A percentile compares a stretch with the other conserved stretches of the same genome.
Evolutionary conservation across 2,797 vertebrate species (phyloP).

Genomic region (Neosilurus hyrtlii): DNA sequence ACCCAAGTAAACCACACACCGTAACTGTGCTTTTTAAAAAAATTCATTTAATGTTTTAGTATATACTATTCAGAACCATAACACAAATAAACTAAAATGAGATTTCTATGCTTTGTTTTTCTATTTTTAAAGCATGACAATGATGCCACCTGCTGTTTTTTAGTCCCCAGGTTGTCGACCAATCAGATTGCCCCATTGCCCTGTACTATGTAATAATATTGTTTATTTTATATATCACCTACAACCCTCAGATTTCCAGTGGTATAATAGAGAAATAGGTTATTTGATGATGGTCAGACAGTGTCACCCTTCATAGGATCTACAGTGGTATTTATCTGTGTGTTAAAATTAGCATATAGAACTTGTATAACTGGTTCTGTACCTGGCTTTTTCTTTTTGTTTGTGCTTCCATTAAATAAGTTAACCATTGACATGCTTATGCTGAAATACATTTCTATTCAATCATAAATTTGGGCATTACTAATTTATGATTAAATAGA

Average conservation of each 20-base stretch:
- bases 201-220: too few relatives aligned
- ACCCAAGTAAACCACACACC: too few relatives aligned
- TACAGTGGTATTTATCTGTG: slow-evolving; percentile 8
- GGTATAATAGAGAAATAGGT: background rate
- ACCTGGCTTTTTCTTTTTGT: background rate
- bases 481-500: too few relatives aligned
- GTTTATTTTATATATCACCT: background rate
- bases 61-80: too few relatives aligned
- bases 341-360: slow-evolving; percentile 17
- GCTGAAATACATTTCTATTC: background rate
- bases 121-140: too few relatives aligned
- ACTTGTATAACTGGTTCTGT: slow-evolving; percentile 12
- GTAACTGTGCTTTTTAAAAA: too few relatives aligned
- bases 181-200: too few relatives aligned
- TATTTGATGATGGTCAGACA: background rate
- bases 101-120: too few relatives aligned
- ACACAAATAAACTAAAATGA: too few relatives aligned
- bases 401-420: background rate
- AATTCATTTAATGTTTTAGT: too few relatives aligned
- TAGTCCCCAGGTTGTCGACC: too few relatives aligned
- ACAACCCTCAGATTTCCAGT: background rate
- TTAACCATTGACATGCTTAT: slow-evolving; percentile 21
- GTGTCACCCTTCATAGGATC: background rate
- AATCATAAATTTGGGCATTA: slow-evolving; percentile 1
- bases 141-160: too few relatives aligned